Percentiles rank a stretch among this genome's conserved stretches.
Conservation (phyloP, 2,113 vertebrate species). For the pig (Sus scrofa) region T2T-Sscrofa CM000819.6:128874501-128875000, state of each 20-base stretch:
- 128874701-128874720: not conserved
- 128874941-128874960: not conserved
- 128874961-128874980: not conserved
- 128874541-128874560: not conserved
- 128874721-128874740: not conserved
- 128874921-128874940: not conserved
- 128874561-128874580: not conserved
- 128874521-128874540: not conserved
- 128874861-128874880: not conserved
- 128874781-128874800: not conserved
- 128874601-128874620: fast-evolving
- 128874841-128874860: not conserved
- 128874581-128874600: not conserved
- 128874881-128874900: not conserved
- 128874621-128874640: not conserved
- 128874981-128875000: not conserved
- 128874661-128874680: not conserved
- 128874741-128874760: constrained; percentile 14
- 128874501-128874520: not conserved
- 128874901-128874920: constrained; percentile 10
- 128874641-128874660: not conserved
- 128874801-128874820: not conserved
- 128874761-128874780: not conserved
- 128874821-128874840: not conserved
- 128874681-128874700: not conserved